phyloP scores from a whole-genome alignment of 2,888 invertebrate genomes.

The Hydriomena furcata region DNA sequence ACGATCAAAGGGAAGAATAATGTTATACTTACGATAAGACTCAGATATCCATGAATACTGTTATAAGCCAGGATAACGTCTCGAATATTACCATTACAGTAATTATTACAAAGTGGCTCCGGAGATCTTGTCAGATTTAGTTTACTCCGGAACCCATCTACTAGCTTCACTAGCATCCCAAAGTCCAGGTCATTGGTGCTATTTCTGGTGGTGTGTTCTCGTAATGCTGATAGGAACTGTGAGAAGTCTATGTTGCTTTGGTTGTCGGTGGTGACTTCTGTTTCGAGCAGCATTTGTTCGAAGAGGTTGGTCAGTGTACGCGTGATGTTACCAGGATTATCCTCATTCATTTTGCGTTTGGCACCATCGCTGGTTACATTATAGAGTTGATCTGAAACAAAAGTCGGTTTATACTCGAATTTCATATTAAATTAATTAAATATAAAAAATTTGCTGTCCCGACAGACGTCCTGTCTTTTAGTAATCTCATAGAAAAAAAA shows the following conservation, averaged over 20 bases:
- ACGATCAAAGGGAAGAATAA: too few species aligned
- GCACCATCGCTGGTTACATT: constrained; percentile 1
- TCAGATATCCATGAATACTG: constrained; percentile 91
- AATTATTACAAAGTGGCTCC: constrained; percentile 64
- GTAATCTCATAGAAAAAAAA: too few species aligned
- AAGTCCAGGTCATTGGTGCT: constrained; percentile 66
- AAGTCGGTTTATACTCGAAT: too few species aligned
- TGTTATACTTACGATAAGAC: constrained; percentile 86
- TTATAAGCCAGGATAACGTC: constrained; percentile 86
- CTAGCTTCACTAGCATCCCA: constrained; percentile 65
- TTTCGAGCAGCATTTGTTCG: constrained; percentile 68
- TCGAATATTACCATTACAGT: constrained; percentile 84
- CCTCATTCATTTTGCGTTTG: constrained; percentile 55
- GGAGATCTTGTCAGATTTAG: constrained; percentile 62
- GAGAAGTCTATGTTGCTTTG: constrained; percentile 60
- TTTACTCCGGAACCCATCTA: constrained; percentile 64
- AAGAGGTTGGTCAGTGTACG: constrained; percentile 68
- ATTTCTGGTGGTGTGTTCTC: constrained; percentile 58
- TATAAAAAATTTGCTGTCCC: too few species aligned
- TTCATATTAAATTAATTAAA: too few species aligned
- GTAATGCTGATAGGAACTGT: constrained; percentile 62
- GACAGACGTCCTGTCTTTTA: too few species aligned
- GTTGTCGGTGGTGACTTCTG: constrained; percentile 60
- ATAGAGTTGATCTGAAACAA: constrained; percentile 40
- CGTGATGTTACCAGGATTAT: constrained; percentile 64